Base-by-base conservation (phyloP, 2,888 invertebrate genomes). In the Lamproptera curius region DNA sequence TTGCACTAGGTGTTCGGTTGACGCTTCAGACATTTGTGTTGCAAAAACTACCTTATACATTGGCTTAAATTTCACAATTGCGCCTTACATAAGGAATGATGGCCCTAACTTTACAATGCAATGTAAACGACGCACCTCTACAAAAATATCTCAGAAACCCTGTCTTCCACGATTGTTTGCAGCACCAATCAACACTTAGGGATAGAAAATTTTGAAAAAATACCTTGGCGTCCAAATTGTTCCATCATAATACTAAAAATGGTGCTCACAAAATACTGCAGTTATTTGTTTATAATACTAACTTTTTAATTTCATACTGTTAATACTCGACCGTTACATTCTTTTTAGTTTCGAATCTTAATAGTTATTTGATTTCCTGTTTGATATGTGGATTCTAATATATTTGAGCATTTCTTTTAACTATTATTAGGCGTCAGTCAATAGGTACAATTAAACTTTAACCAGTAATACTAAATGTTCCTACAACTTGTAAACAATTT, bases 161-260 rank as follows among this genome's bases (percentile, higher is more conserved):
- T 79, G 78, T 79, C 70, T 56, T 55, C 70, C 70, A 65, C 64
- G 31, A 59, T 67, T 73, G 72, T 73, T 75, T 59, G 72, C 71
- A 84, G 80, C 84, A 83, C 81, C 84, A 71, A 69, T 76, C 71
- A 76, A 82, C 78, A 82, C 80, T 70, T 70, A 65, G 57, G 62
- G 62, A 62, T 65, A 61, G 58, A 63, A 66, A 56, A 58, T 54
- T 60, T 67, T 67, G 55, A 65, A 67, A 69, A 65, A 55, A 55
- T 33, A 26, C 14, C n/a, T 9, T 42, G 17, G 11, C n/a, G 9
- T 4, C 31, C n/a, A 31, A 31, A 31, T 11, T 31, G 31, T n/a
- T 31, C 13, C n/a, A 41, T 31, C 20, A 20, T 20, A 3, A 20
- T 6, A 20, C 20, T n/a, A 14, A 23, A 23, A 38, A 13, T 13